These are phyloP conservation scores for Eulemur macaco DNA, from an alignment of 2,113 vertebrate genomes.

Conservation along the genomic window DNA sequence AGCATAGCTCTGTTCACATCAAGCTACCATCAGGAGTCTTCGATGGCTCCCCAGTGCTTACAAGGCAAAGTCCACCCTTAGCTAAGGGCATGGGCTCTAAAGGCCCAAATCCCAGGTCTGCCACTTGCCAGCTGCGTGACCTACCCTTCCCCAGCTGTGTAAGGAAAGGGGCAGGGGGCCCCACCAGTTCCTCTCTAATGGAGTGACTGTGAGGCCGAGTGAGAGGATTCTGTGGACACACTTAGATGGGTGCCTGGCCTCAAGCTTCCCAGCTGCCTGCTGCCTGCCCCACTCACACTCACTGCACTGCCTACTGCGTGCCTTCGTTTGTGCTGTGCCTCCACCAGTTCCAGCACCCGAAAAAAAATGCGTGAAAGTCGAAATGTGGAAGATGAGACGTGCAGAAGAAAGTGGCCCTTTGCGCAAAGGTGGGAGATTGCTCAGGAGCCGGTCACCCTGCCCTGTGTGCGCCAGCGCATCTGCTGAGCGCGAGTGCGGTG, in stretches of 20 bases:
- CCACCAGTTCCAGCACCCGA: not conserved
- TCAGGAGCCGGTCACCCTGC: fast-evolving
- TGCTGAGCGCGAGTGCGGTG: fast-evolving
- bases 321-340: not conserved
- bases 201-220: not conserved
- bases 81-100: not conserved
- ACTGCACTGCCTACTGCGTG: fast-evolving
- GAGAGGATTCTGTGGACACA: not conserved
- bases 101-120: not conserved
- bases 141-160: not conserved
- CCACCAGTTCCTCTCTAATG: not conserved
- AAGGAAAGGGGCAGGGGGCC: not conserved
- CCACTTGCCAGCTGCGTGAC: not conserved
- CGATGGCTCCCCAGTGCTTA: not conserved
- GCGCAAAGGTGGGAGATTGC: too few species aligned
- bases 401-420: not conserved
- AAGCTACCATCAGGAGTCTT: not conserved
- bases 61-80: not conserved
- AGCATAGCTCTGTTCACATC: not conserved
- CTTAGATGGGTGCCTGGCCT: not conserved
- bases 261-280: not conserved
- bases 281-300: fast-evolving
- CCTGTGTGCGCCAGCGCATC: fast-evolving
- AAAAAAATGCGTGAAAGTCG: fast-evolving
- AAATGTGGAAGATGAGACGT: not conserved